Evolutionary conservation across 2,113 vertebrate genomes (phyloP).

Genomic region (Sinosuthora webbiana): DNA sequence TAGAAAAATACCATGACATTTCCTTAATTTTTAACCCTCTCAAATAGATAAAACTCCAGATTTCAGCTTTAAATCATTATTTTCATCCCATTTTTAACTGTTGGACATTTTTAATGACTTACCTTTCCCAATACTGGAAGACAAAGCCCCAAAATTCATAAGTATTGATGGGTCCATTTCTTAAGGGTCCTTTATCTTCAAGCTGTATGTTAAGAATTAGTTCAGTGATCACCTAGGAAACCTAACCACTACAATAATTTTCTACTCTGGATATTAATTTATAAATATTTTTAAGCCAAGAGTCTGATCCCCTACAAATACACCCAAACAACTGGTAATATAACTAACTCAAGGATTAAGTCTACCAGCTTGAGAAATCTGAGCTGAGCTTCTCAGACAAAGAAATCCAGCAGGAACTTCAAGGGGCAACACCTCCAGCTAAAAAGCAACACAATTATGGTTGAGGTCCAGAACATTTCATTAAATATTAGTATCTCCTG

Average conservation of each 20-base stretch:
- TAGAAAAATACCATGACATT: background rate
- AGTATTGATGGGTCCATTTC: background rate
- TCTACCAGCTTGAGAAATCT: background rate
- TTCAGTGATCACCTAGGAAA: background rate
- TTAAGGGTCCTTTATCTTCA: background rate
- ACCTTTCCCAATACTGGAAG: background rate
- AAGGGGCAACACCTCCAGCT: background rate
- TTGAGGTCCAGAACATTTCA: background rate
- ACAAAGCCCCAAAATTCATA: background rate
- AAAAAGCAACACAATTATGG: background rate
- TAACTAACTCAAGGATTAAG: background rate
- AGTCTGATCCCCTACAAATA: background rate
- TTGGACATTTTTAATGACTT: background rate
- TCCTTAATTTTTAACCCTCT: background rate
- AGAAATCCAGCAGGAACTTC: background rate
- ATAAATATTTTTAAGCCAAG: background rate
- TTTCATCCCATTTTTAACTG: background rate
- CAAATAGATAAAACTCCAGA: background rate
- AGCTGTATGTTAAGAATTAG: background rate
- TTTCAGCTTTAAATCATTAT: background rate
- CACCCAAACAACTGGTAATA: background rate
- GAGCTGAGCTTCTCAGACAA: background rate
- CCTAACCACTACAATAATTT: background rate
- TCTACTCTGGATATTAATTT: background rate
- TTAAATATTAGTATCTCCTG: conserved; percentile 8